These are phyloP conservation scores for Ophioninae sp. DNA, from an alignment of 2,888 invertebrate species.

Conservation along the genomic window DNA sequence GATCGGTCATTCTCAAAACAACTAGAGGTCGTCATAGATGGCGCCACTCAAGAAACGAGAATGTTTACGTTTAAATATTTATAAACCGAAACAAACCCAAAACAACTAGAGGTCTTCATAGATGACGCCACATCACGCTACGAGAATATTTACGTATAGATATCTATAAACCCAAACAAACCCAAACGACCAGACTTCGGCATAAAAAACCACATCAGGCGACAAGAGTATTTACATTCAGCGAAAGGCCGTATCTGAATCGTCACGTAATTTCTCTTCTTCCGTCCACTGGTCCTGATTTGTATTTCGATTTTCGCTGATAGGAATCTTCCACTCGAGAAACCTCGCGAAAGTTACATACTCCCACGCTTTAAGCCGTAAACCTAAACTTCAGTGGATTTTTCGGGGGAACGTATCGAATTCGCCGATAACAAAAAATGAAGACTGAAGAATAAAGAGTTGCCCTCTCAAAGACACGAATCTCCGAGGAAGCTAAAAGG, in stretches of 20 bases:
- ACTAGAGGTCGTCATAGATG: background rate
- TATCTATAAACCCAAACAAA: too few relatives aligned
- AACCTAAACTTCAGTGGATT: conserved; percentile 26
- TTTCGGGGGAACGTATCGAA: conserved; percentile 37
- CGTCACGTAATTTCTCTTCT: background rate
- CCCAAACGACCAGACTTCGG: too few relatives aligned
- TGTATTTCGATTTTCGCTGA: conserved; percentile 17
- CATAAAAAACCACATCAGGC: background rate
- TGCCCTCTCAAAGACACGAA: conserved; percentile 32
- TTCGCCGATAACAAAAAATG: conserved; percentile 47
- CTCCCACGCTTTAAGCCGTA: background rate
- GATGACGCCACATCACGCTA: too few relatives aligned
- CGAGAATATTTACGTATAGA: too few relatives aligned
- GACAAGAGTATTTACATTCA: conserved; percentile 5
- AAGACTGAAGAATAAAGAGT: conserved; percentile 30
- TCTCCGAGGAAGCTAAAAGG: conserved; percentile 7
- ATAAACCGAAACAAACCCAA: too few relatives aligned
- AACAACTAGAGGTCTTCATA: too few relatives aligned
- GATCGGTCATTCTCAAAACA: background rate
- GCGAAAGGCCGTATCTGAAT: conserved; percentile 48
- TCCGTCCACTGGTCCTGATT: conserved; percentile 23
- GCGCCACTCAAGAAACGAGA: too few relatives aligned
- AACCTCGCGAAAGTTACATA: conserved; percentile 18
- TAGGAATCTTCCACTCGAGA: conserved; percentile 18
- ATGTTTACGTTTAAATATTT: too few relatives aligned